Base-by-base conservation (phyloP, 1,140 invertebrate genomes). In the Saccostrea echinata region DNA sequence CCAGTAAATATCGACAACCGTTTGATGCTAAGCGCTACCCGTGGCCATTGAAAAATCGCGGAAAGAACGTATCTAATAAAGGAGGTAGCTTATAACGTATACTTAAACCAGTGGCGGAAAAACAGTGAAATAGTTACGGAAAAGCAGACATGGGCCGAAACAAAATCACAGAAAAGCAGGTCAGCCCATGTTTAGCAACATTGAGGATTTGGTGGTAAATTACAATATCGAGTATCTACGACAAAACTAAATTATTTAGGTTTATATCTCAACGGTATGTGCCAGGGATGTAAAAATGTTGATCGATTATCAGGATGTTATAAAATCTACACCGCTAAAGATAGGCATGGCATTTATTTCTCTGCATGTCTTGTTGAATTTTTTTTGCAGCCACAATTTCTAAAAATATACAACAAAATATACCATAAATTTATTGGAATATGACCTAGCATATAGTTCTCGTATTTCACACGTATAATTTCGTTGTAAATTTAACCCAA, bases 401-500 rank as follows among this genome's bases (percentile, higher is more conserved):
- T 61, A 4, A n/a, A 61, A 61, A 61, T 61, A 76, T 76, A 16
- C 68, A 12, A 61, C 30, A 76, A 35, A 76, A 6, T 33, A 76
- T 76, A 76, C 18, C 68, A 76, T 76, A 76, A 76, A 76, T 30
- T 30, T 13, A 61, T 61, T 30, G 68, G 27, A 30, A 76, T 76
- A 76, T 76, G 68, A 16, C 24, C 68, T 30, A 16, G 68, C 27
- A 76, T 27, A 76, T 24, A 76, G 27, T 16, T 30, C 27, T 76
- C 30, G 68, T 76, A 76, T 30, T 76, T 76, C 68, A 3, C 68
- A 76, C 68, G 68, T 30, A 76, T 27, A 16, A 12, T 33, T 30
- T 30, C 68, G 18, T 27, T 76, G 68, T 76, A 76, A 76, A 76
- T 76, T 76, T 33, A 76, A 76, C 68, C 68, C 68, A 76, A 76